Base-by-base conservation (phyloP, 2,113 vertebrate species). In the Alethe diademata region DNA sequence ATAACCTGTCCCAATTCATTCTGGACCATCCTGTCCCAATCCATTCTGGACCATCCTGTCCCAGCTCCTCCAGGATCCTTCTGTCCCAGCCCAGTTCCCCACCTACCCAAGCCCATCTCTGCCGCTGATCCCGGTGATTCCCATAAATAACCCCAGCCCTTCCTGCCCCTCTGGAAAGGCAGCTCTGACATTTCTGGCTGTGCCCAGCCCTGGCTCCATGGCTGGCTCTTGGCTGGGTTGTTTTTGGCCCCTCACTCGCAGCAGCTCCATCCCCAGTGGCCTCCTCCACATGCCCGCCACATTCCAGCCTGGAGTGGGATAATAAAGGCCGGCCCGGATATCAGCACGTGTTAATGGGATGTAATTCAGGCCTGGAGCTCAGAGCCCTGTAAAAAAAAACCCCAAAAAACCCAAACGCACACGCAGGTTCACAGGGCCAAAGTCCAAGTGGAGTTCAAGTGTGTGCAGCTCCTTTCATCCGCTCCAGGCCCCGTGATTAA, bases 271-370 rank as follows among this genome's bases (percentile, higher is more conserved):
- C 83, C 86, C 38, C 36, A 54, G 73, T 7, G 69, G 92, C 65
- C 81, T 92, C 54, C 86, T 74, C 54, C 36, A 10, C 86, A 24
- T 12, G 47, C 60, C 53, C 4, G 1, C 10, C 69, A n/a, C 87
- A 76, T 61, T 87, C 90, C 61, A 82, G 73, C 47, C 5, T 28
- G 64, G 40, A 91, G 38, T 8, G 57, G 71, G 45, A 95, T 38
- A 95, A 92, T 11, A 42, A 93, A 90, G 69, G 69, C 83, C 35
- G 38, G 18, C 51, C 47, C 10, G 51, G 82, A 74, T 76, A 92
- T 40, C 93, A 73, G 88, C 90, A 73, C 66, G 91, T 67, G 86
- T 74, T 91, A 93, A 93, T 36, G 53, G 80, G 54, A 72, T 62
- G 74, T 43, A 89, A 96, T 92, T 91, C 79, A 38, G 54, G 82